A percentile compares a stretch with the other conserved stretches of the same genome.
These are phyloP conservation scores for Romanogobio albipinnatus DNA, from an alignment of 2,113 vertebrate species.

Conservation along the genomic window DNA sequence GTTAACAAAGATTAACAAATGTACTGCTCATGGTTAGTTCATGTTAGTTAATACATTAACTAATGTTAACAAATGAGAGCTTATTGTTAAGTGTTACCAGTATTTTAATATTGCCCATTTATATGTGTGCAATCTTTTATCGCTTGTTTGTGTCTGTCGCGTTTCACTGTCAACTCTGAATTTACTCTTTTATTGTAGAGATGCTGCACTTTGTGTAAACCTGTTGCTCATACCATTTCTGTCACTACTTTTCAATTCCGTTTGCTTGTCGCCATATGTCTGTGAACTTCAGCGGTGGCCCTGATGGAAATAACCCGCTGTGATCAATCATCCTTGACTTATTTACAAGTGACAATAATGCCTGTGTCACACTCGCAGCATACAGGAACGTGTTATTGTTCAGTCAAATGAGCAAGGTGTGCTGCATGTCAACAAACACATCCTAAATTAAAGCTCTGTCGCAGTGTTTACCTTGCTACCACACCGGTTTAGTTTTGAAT, in stretches of 20 bases:
- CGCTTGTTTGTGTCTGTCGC: not conserved
- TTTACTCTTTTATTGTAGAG: constrained; percentile 13
- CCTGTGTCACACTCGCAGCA: not conserved
- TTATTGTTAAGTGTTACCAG: too few species aligned
- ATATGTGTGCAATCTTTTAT: not conserved
- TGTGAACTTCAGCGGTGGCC: not conserved
- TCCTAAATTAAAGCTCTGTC: constrained; percentile 2
- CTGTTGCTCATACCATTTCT: not conserved
- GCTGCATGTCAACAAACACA: not conserved
- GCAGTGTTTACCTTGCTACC: not conserved
- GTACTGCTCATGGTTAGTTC: too few species aligned
- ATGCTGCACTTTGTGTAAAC: not conserved
- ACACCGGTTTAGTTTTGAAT: not conserved
- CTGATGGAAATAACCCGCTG: constrained; percentile 27
- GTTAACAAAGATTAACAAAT: too few species aligned
- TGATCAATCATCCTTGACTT: constrained; percentile 29
- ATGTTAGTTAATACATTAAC: too few species aligned
- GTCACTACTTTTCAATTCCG: constrained; percentile 13
- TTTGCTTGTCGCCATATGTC: not conserved
- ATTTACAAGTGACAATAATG: constrained; percentile 22
- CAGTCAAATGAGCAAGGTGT: not conserved
- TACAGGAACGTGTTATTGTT: not conserved
- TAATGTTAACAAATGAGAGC: too few species aligned
- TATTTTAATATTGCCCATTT: not conserved
- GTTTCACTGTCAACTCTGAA: not conserved